Evolutionary conservation across 2,888 invertebrate genomes (phyloP).

Genomic region (Patella depressa): DNA sequence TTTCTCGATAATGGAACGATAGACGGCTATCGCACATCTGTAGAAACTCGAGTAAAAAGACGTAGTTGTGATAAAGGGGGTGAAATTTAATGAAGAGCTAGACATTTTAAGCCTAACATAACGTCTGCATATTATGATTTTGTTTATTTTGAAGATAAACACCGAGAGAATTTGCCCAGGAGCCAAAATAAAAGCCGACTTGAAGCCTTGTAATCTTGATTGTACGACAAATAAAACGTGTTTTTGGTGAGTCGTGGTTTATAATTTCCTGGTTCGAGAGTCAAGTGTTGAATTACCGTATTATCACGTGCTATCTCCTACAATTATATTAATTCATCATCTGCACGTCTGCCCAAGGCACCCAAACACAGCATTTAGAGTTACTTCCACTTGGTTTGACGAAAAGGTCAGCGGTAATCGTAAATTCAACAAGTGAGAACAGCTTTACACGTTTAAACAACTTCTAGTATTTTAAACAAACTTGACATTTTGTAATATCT

Average conservation of each 20-base stretch:
- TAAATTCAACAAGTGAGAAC: too few species aligned
- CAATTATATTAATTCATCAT: too few species aligned
- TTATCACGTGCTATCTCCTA: slow-evolving; percentile 1
- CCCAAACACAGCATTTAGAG: too few species aligned
- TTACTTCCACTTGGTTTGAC: too few species aligned
- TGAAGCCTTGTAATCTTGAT: slow-evolving; percentile 11
- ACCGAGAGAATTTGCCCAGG: slow-evolving; percentile 10
- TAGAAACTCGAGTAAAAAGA: too few species aligned
- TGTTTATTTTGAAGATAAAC: slow-evolving; percentile 21
- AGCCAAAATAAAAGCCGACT: slow-evolving; percentile 19
- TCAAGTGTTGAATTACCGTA: slow-evolving; percentile 20
- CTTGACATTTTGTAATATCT: too few species aligned
- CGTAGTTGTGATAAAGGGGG: background rate
- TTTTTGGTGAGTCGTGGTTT: slow-evolving; percentile 14
- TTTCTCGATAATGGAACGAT: too few species aligned
- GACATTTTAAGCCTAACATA: slow-evolving; percentile 19
- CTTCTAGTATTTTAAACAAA: too few species aligned
- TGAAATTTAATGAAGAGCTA: slow-evolving; percentile 17
- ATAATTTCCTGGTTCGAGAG: slow-evolving; percentile 14
- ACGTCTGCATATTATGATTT: slow-evolving; percentile 11
- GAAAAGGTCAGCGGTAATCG: too few species aligned
- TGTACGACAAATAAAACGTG: slow-evolving; percentile 15
- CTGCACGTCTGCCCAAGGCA: too few species aligned
- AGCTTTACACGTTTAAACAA: too few species aligned
- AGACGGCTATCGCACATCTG: too few species aligned